Base-by-base conservation (phyloP, 2,797 vertebrate genomes). In the Bufotes viridis region DNA sequence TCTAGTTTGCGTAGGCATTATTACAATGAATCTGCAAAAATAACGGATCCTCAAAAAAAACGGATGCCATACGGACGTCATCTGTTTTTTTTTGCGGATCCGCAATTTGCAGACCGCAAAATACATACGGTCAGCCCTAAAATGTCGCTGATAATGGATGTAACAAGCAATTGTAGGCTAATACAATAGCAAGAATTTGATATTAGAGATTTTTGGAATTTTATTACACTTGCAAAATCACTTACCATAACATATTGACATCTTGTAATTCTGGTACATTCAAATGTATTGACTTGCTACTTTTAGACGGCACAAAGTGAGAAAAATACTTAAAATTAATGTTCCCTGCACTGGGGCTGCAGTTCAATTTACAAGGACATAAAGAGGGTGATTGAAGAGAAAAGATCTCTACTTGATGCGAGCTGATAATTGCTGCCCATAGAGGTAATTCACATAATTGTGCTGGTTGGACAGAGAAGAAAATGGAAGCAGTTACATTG, bases 311-410 rank as follows among this genome's bases (percentile, higher is more conserved):
- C n/a, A 78, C 75, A 78, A 78, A 55, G 22, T 14, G n/a, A 78
- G 75, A 78, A 78, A 42, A 78, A 78, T 55, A 24, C 75, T 78
- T 78, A 53, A 78, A 78, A 78, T 78, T n/a, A 78, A 78, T 78
- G 75, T 78, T 53, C 75, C 51, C 75, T 24, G 75, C 22, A 1
- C 49, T 15, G 55, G 75, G 75, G 75, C 49, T 78, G 49, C 75
- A 55, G 75, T n/a, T 55, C 75, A 10, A 78, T 78, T 78, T 53
- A 78, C 75, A 78, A 78, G 55, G 75, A 78, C 75, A 78, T 78
- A 78, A 78, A 78, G 51, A 24, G 75, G 24, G 75, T 78, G 75
- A 78, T 78, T 78, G 55, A 78, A 78, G 75, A 24, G 75, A n/a
- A 78, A 51, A 78, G 49, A 78, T 78, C 75, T 78, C 75, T 53